Percentiles rank a stretch among this genome's conserved stretches.
Evolutionary conservation across 1,140 invertebrate species (phyloP).

Genomic region (Bombus confusus): DNA sequence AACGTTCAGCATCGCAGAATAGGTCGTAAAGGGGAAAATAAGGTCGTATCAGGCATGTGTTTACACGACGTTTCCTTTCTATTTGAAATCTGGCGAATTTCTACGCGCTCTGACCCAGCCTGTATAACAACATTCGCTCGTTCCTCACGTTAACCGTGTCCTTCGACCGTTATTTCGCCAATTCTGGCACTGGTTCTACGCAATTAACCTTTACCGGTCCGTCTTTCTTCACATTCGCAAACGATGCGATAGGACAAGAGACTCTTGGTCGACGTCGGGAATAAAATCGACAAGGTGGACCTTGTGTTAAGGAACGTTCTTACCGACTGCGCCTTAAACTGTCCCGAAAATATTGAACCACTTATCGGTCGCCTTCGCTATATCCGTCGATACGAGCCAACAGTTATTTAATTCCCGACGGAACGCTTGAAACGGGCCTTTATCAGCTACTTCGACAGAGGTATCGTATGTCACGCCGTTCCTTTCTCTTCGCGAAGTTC

Average conservation of each 20-base stretch:
- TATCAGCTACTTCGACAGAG: background rate
- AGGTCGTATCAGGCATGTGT: too few relatives aligned
- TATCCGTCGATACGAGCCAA: conserved; percentile 1
- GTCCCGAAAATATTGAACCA: background rate
- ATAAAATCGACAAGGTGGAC: background rate
- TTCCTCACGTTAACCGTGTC: too few relatives aligned
- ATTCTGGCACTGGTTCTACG: too few relatives aligned
- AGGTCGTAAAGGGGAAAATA: too few relatives aligned
- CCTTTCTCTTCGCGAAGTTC: background rate
- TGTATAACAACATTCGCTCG: too few relatives aligned
- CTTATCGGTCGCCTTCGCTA: background rate
- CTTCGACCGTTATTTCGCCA: too few relatives aligned
- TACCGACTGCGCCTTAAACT: background rate
- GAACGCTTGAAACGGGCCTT: conserved; percentile 11
- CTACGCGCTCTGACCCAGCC: too few relatives aligned
- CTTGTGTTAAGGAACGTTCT: conserved; percentile 7
- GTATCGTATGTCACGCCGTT: background rate
- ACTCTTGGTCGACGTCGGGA: background rate
- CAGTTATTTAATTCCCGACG: background rate
- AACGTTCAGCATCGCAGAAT: too few relatives aligned
- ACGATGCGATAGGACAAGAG: background rate
- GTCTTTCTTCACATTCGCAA: background rate
- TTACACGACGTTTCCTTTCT: too few relatives aligned
- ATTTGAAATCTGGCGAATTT: too few relatives aligned
- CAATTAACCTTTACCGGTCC: background rate